These are phyloP conservation scores for Phaethornis superciliosus DNA, from an alignment of 2,113 vertebrate species.

Conservation along the genomic window DNA sequence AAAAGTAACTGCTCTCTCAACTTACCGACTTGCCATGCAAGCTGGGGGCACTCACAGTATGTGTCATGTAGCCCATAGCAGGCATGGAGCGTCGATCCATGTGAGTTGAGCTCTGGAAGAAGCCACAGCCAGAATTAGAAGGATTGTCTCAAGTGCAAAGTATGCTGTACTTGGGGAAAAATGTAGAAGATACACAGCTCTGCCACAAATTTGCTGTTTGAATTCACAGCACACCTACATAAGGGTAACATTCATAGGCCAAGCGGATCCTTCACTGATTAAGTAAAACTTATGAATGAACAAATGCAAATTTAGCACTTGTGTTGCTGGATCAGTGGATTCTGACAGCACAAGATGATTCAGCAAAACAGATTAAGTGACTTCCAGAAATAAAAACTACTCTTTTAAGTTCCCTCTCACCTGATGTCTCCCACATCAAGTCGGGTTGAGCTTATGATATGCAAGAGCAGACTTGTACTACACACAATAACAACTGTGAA, in stretches of 20 bases:
- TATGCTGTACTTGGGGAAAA: background rate
- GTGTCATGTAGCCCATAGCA: constrained; percentile 96
- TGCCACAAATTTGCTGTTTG: background rate
- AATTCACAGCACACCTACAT: background rate
- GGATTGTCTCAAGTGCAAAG: background rate
- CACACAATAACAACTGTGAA: background rate
- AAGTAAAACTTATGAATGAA: background rate
- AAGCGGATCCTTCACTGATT: background rate
- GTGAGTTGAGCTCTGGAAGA: constrained; percentile 83
- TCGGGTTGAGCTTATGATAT: background rate
- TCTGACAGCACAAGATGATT: background rate
- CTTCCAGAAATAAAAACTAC: background rate
- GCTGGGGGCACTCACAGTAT: constrained; percentile 97
- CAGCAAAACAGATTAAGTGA: background rate
- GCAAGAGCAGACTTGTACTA: background rate
- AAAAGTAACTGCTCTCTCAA: background rate
- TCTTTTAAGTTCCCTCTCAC: background rate
- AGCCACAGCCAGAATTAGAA: background rate
- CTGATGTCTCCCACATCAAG: background rate
- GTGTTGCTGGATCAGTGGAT: rapidly evolving
- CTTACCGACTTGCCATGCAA: constrained; percentile 97
- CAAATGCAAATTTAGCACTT: background rate
- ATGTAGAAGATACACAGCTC: background rate
- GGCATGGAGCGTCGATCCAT: constrained; percentile 91
- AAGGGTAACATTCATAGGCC: background rate